phyloP scores from a whole-genome alignment of 2,888 invertebrate species.

The Bellardia bayeri region DNA sequence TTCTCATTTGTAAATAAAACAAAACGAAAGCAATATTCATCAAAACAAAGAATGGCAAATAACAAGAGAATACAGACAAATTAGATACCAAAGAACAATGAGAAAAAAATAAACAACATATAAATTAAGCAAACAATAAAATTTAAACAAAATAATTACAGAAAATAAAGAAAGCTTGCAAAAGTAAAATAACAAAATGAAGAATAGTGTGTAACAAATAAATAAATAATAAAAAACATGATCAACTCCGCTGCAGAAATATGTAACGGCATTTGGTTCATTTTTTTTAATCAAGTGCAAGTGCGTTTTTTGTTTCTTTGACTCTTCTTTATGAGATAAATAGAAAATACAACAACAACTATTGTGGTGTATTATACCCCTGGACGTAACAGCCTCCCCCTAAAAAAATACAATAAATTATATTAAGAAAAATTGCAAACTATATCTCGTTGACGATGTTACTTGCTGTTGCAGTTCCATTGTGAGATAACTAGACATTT shows the following conservation, averaged over 20 bases:
- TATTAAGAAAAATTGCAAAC: slow-evolving; percentile 48
- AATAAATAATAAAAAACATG: slow-evolving; percentile 22
- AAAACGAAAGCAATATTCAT: slow-evolving; percentile 40
- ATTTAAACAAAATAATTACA: slow-evolving; percentile 39
- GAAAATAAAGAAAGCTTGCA: slow-evolving; percentile 11
- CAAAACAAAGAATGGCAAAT: slow-evolving; percentile 60
- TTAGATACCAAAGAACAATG: slow-evolving; percentile 22
- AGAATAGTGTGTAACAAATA: slow-evolving; percentile 24
- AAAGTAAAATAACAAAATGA: slow-evolving; percentile 10
- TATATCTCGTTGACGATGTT: slow-evolving; percentile 41
- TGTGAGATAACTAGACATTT: slow-evolving; percentile 39
- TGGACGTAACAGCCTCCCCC: neutral
- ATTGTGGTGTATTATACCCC: slow-evolving; percentile 30
- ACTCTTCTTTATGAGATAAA: slow-evolving; percentile 32
- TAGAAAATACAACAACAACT: slow-evolving; percentile 29
- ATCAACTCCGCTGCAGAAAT: slow-evolving; percentile 20
- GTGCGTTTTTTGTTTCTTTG: slow-evolving; percentile 46
- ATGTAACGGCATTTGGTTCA: slow-evolving; percentile 28
- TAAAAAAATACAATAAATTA: slow-evolving; percentile 3
- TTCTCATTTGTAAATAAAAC: neutral
- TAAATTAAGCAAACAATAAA: slow-evolving; percentile 34
- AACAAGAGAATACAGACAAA: slow-evolving; percentile 47
- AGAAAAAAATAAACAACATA: slow-evolving; percentile 39
- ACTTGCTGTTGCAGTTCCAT: slow-evolving; percentile 50
- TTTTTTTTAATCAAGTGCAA: slow-evolving; percentile 57